Base-by-base conservation (phyloP, 2,113 vertebrate genomes). In the Seriola aureovittata region DNA sequence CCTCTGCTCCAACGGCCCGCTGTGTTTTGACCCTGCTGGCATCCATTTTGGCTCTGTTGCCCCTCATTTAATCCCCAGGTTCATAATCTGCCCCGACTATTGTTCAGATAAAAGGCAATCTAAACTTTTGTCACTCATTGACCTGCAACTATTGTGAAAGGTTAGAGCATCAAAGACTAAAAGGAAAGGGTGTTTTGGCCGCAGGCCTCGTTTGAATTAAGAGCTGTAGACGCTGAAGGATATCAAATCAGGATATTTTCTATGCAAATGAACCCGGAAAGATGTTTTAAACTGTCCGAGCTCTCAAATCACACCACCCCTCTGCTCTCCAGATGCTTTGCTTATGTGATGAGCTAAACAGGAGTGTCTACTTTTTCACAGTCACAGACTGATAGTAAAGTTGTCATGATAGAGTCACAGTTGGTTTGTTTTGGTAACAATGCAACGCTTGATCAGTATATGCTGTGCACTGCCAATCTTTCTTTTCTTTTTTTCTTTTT, bases 381-480 rank as follows among this genome's bases (percentile, higher is more conserved):
- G 66, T 82, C 75, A 83, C 62, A 71, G 67, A 83, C 78, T 78
- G 79, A 81, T 71, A 21, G 81, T 34, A 63, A 69, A 71, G 34
- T 46, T 82, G 42, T 76, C 79, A 57, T 12, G 34, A 83, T 42
- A 70, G 77, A 83, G 77, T 84, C 57, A 67, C 72, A 67, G 73
- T 74, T 57, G 83, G 67, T 68, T 81, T 86, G 84, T 90, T 85
- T 89, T 89, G 64, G 89, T 87, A 96, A 96, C 92, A 96, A 96
- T 94, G 94, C 93, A 96, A 95, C 12, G 88, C 94, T 95, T 93
- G 94, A 93, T 89, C 78, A 94, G 71, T 81, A 94, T 93, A 94
- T 72, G 88, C 96, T 96, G 94, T 96, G 95, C 96, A 97, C 97
- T 98, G 97, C 96, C 98, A 94, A 93, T 94, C 94, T 94, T 95